phyloP scores from a whole-genome alignment of 2,113 vertebrate genomes.

The Halichoeres trimaculatus region DNA sequence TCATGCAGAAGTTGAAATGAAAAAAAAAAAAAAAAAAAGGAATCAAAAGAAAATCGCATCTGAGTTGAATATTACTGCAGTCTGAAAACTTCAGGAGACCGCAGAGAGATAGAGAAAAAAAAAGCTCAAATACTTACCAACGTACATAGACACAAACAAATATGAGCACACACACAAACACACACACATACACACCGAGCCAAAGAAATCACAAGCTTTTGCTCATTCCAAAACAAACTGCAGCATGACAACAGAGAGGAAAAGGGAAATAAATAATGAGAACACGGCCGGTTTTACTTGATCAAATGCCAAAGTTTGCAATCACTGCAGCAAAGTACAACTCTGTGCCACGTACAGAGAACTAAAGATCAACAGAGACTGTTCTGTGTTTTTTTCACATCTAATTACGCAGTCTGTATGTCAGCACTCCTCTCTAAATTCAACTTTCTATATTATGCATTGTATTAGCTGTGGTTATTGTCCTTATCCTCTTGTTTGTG shows the following conservation, averaged over 20 bases:
- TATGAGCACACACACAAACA: background rate
- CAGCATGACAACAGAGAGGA: constrained; percentile 35
- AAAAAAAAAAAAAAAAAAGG: background rate
- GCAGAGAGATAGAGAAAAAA: constrained; percentile 32
- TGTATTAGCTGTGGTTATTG: constrained; percentile 17
- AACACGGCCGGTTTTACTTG: constrained; percentile 39
- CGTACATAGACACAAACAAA: background rate
- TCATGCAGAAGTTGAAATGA: constrained; percentile 1
- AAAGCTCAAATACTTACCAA: background rate
- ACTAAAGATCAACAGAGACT: constrained; percentile 15
- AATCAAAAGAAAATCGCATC: constrained; percentile 11
- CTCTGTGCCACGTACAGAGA: constrained; percentile 31
- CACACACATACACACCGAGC: background rate
- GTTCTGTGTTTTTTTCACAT: constrained; percentile 1
- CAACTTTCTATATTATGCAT: background rate
- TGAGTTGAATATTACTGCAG: constrained; percentile 16
- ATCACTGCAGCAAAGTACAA: constrained; percentile 33
- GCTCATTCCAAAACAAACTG: constrained; percentile 40
- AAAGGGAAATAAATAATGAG: constrained; percentile 49
- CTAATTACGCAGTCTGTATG: constrained; percentile 30
- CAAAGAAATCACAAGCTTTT: constrained; percentile 33
- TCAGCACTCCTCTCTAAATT: constrained; percentile 1
- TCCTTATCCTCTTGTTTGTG: background rate
- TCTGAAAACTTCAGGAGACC: constrained; percentile 36
- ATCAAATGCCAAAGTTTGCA: constrained; percentile 55